phyloP scores from a whole-genome alignment of 2,888 invertebrate species.

The Orchesella flavescens region DNA sequence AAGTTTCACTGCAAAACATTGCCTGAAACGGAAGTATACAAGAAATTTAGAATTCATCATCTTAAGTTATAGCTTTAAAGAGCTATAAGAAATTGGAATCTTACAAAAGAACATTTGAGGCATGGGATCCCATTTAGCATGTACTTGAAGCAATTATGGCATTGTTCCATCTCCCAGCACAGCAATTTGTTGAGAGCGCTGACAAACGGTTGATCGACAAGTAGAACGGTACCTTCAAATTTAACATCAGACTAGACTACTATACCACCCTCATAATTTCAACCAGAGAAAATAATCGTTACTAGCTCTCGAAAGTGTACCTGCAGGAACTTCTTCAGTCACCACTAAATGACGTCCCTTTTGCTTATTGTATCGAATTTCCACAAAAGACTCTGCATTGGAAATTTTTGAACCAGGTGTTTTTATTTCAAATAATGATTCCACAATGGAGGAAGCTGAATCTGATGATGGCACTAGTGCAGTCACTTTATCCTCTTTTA shows the following conservation, averaged over 20 bases:
- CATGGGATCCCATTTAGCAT: slow-evolving; percentile 68
- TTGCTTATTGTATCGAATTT: slow-evolving; percentile 49
- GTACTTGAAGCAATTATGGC: slow-evolving; percentile 62
- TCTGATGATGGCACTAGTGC: not conserved
- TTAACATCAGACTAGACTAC: no score
- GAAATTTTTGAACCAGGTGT: slow-evolving; percentile 35
- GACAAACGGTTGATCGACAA: slow-evolving; percentile 67
- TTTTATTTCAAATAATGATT: slow-evolving; percentile 19
- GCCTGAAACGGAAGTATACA: slow-evolving; percentile 53
- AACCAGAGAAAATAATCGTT: no score
- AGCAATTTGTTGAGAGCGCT: slow-evolving; percentile 60
- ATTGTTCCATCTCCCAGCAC: slow-evolving; percentile 66
- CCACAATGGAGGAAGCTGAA: no score
- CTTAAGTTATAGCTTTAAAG: not conserved
- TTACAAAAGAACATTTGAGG: slow-evolving; percentile 67
- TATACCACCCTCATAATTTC: no score
- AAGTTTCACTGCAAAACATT: slow-evolving; percentile 65
- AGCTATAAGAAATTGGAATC: not conserved
- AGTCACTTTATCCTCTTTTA: not conserved
- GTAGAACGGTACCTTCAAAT: slow-evolving; percentile 66
- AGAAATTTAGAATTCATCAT: slow-evolving; percentile 6
- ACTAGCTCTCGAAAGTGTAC: slow-evolving; percentile 29
- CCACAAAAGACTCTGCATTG: slow-evolving; percentile 64
- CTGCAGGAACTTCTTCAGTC: slow-evolving; percentile 68
- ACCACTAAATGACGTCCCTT: slow-evolving; percentile 73